phyloP scores from a whole-genome alignment of 2,113 vertebrate species.

The Motacilla alba region DNA sequence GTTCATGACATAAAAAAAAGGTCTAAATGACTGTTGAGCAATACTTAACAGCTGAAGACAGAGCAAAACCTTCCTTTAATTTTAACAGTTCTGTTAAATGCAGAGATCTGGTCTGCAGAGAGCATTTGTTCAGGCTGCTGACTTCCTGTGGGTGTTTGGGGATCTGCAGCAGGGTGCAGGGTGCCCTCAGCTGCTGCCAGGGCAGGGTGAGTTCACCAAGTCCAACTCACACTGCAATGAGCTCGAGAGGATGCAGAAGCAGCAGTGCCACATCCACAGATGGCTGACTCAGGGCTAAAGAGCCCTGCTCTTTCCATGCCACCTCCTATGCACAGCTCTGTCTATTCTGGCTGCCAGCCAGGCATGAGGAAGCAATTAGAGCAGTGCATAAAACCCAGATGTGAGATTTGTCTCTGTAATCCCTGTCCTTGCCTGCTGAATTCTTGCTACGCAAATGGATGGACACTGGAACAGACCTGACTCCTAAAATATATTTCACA shows the following conservation, averaged over 20 bases:
- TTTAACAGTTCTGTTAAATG: not conserved
- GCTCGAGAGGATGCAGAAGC: not conserved
- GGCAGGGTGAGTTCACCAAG: not conserved
- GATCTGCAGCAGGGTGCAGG: not conserved
- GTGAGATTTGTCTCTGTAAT: not conserved
- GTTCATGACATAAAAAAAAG: not conserved
- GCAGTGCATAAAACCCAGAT: not conserved
- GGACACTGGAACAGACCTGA: not conserved
- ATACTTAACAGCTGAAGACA: not conserved
- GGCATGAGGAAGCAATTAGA: not conserved
- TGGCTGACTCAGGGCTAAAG: not conserved
- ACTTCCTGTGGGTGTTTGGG: not conserved
- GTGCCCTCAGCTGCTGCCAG: not conserved
- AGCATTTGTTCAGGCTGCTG: not conserved
- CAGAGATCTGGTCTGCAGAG: not conserved
- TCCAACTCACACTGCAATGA: accelerated
- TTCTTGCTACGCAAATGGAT: not conserved
- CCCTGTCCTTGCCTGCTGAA: not conserved
- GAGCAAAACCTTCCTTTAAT: not conserved
- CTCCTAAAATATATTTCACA: not conserved
- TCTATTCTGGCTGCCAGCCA: not conserved
- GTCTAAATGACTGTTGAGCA: not conserved
- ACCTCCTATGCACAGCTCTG: not conserved
- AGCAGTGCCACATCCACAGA: not conserved
- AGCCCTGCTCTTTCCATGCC: not conserved